Evolutionary conservation across 2,113 vertebrate genomes (phyloP), one percentile per base, ranked within the genome.

Genomic region (Corynorhinus townsendii): DNA sequence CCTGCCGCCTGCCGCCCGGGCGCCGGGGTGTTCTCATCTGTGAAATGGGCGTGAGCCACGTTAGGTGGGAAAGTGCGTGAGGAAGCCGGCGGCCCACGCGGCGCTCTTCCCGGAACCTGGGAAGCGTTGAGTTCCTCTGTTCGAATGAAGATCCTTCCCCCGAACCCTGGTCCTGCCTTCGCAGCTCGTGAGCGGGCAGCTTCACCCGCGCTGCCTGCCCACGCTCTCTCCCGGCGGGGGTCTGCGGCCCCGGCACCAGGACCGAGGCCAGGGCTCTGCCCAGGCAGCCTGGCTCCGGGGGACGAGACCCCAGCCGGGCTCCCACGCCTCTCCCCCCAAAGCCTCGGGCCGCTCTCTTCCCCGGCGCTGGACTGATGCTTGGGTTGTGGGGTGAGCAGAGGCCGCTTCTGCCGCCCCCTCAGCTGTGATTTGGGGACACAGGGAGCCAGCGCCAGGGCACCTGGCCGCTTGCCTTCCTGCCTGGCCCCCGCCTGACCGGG

Each of bases 111-210:
- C 2, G 45, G 54, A 49, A 4, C 77, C 20, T 5, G 12, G 3
- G 0, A 7, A 17, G 7, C 11, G 24, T 6, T 15, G 20, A 3
- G 4, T 12, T 2, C 4, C 3, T 2, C 0, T 9, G 24, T 54
- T 47, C 22, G 62, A 47, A 2, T 16, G 10, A 45, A 9, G 14
- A 5, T 4, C 2, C 4, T 3, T 15, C 4, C 11, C 64, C 45
- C 1, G n/a, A 7, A 1, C 1, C 20, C 79, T 22, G 11, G 33
- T 7, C 68, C 73, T 5, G 68, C 11, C 35, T 22, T 2, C 38
- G 4, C 35, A 5, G 54, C 7, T 6, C 40, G 22, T 3, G 8
- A 26, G 56, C 56, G 49, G 22, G 54, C 22, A 4, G 56, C 1
- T 24, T 24, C 9, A 6, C 10, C 56, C 22, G 54, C 56, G 22